Evolutionary conservation across 2,888 invertebrate genomes (phyloP), one percentile per base, ranked within the genome.

Genomic region (Hetaerina titia): DNA sequence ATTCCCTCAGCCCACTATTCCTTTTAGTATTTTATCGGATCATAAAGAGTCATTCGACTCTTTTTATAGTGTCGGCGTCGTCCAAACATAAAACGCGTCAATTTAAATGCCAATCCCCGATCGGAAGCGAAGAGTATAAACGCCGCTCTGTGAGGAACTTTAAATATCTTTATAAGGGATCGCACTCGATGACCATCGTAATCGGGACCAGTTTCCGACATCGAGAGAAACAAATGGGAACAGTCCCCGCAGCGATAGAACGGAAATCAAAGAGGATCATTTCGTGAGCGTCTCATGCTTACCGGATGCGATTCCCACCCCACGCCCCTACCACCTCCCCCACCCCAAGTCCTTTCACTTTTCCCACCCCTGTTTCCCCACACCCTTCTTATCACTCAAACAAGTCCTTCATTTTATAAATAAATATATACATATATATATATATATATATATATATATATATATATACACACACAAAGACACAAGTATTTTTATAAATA

Each of bases 121-220:
- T 81, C 81, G 81, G 81, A 81, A 81, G 81, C 81, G 25, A 31
- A 81, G 31, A 25, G 31, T 31, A 81, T 81, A 31, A 81, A 81
- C 25, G 25, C 22, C 81, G n/a, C 25, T 31, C 25, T 4, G 81
- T 13, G 31, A 81, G n/a, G 81, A 81, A 81, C 81, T 81, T 81
- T 31, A 81, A 31, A 81, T 25, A 31, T 81, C 81, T 81, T 81
- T 81, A 81, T 81, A 81, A 81, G 31, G 31, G 81, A 81, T 81
- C 25, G 81, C 31, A 31, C 2, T 81, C 81, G 81, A 81, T 31
- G 81, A 31, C 81, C 81, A 81, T 81, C 25, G 81, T 81, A 31
- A 81, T 81, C 81, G 31, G 31, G 81, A 81, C 81, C 81, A 81
- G 81, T 81, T 81, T 81, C 81, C 81, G 81, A 81, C 81, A 81